Evolutionary conservation across 2,797 vertebrate species (phyloP).

Genomic region (Eulemur coronatus): DNA sequence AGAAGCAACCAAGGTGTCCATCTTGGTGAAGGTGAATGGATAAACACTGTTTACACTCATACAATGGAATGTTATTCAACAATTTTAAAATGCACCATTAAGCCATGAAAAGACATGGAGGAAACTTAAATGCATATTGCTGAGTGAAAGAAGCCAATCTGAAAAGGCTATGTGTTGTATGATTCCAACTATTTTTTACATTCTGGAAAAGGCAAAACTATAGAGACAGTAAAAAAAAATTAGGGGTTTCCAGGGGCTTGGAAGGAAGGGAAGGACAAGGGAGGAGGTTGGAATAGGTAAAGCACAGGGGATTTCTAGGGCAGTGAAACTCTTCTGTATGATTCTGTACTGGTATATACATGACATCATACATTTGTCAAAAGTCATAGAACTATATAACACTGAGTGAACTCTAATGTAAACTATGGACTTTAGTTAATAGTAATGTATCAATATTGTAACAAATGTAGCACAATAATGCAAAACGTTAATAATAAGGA

Average conservation of each 20-base stretch:
- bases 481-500: constrained; percentile 17
- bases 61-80: constrained; percentile 2
- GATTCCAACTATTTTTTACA: constrained; percentile 13
- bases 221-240: background rate
- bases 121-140: constrained; percentile 29
- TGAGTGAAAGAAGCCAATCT: constrained; percentile 28
- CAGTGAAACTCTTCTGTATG: background rate
- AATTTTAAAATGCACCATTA: constrained; percentile 39
- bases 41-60: background rate
- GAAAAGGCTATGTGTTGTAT: constrained; percentile 13
- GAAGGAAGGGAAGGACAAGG: background rate
- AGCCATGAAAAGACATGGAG: background rate
- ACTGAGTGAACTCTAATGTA: constrained; percentile 4
- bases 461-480: background rate
- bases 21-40: background rate
- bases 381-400: background rate
- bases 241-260: background rate
- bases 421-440: constrained; percentile 12
- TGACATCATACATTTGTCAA: constrained; percentile 8
- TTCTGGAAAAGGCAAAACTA: constrained; percentile 43
- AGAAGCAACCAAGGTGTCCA: background rate
- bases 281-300: background rate
- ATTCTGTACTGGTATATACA: constrained; percentile 13
- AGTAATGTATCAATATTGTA: background rate
- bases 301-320: background rate